A percentile compares a stretch with the other conserved stretches of the same genome.
These are phyloP conservation scores for Heliconius ethilla DNA, from an alignment of 2,888 invertebrate genomes.

Conservation along the genomic window DNA sequence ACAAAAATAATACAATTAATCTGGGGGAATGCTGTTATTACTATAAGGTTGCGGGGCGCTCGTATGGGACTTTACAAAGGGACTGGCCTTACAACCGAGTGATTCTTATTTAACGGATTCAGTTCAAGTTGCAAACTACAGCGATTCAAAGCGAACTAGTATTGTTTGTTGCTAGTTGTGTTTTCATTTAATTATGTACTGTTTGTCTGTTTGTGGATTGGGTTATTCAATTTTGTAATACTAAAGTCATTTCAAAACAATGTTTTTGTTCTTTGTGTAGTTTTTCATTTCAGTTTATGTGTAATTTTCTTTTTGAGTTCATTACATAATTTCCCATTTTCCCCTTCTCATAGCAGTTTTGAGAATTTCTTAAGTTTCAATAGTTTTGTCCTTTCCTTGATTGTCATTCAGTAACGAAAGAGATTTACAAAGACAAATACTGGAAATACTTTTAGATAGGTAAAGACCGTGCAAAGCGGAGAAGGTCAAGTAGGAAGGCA, in stretches of 20 bases:
- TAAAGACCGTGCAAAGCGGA: too few relatives aligned
- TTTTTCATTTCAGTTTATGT: too few relatives aligned
- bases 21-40: conserved; percentile 65
- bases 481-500: too few relatives aligned
- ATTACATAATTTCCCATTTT: too few relatives aligned
- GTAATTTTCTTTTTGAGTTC: too few relatives aligned
- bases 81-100: conserved; percentile 63
- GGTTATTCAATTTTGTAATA: not conserved
- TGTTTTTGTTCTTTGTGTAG: not conserved
- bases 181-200: conserved; percentile 8
- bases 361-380: too few relatives aligned
- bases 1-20: conserved; percentile 76
- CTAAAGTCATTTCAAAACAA: not conserved
- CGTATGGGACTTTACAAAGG: conserved; percentile 66
- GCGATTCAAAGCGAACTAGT: conserved; percentile 39
- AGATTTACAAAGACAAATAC: too few relatives aligned
- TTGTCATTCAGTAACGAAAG: too few relatives aligned
- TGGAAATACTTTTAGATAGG: too few relatives aligned
- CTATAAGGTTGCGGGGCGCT: conserved; percentile 66
- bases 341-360: too few relatives aligned
- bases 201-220: not conserved
- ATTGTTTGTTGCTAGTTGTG: not conserved
- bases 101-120: conserved; percentile 56
- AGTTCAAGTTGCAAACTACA: conserved; percentile 47
- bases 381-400: too few relatives aligned